Percentiles rank a stretch among this genome's conserved stretches.
Evolutionary conservation across 2,797 vertebrate genomes (phyloP).

Genomic region (Pachyuromys duprasi): DNA sequence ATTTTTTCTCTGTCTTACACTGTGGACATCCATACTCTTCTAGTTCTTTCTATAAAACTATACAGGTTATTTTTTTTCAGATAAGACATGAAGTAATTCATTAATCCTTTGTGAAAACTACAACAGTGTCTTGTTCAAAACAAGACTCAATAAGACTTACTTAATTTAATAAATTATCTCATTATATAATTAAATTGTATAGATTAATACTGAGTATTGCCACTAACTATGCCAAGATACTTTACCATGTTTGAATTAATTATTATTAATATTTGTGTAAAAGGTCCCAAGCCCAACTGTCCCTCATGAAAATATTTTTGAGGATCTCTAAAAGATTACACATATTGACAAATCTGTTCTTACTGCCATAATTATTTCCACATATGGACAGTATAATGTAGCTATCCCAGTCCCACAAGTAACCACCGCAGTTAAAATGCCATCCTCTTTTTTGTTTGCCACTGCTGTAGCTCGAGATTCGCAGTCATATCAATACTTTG

Average conservation of each 20-base stretch:
- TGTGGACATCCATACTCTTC: not conserved
- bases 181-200: constrained; percentile 41
- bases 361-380: not conserved
- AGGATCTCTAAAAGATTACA: not conserved
- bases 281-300: not conserved
- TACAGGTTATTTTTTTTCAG: not conserved
- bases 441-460: not conserved
- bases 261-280: not conserved
- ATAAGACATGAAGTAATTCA: not conserved
- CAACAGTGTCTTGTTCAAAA: not conserved
- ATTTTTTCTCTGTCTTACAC: not conserved
- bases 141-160: constrained; percentile 23
- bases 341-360: not conserved
- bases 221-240: not conserved
- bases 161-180: constrained; percentile 56
- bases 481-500: not conserved
- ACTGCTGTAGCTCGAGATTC: not conserved
- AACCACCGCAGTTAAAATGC: not conserved
- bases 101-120: not conserved
- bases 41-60: constrained; percentile 12
- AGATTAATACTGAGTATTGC: constrained; percentile 13
- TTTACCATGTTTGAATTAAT: not conserved
- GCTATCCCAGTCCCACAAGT: not conserved
- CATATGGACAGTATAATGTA: not conserved
- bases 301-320: not conserved